Conservation (phyloP, 2,888 invertebrate species). For the Andrena bucephala region DNA sequence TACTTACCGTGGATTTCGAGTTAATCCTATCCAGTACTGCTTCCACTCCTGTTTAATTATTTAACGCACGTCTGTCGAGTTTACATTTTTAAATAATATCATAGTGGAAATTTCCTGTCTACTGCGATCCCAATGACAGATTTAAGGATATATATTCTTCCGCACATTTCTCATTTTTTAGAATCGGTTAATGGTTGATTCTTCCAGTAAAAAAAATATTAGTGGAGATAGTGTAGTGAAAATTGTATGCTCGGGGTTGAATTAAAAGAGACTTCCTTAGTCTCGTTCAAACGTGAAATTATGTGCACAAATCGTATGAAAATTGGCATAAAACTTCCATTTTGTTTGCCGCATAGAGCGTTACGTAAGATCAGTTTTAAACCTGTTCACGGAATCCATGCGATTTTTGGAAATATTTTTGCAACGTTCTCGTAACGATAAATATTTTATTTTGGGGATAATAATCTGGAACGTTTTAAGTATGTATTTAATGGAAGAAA, state of each 20-base stretch:
- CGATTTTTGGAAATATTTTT: no score
- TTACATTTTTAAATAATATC: background rate
- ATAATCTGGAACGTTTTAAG: background rate
- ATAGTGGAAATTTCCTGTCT: background rate
- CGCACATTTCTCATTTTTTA: no score
- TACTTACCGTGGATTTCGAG: slow-evolving; percentile 7
- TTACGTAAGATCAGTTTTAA: slow-evolving; percentile 12
- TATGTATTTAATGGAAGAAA: no score
- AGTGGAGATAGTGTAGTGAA: no score
- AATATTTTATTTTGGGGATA: no score
- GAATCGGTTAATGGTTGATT: no score
- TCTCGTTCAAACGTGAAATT: background rate
- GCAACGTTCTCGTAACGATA: no score
- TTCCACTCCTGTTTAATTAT: slow-evolving; percentile 1
- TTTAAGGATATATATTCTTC: no score
- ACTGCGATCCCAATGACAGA: no score
- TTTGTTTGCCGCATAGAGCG: background rate
- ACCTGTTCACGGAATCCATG: background rate
- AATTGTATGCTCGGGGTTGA: no score
- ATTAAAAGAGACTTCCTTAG: no score
- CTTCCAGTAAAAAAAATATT: no score
- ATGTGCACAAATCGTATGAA: background rate
- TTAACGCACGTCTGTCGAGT: background rate
- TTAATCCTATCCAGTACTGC: background rate
- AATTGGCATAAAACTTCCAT: background rate